Evolutionary conservation across 2,113 vertebrate genomes (phyloP).

Genomic region (Apus apus): DNA sequence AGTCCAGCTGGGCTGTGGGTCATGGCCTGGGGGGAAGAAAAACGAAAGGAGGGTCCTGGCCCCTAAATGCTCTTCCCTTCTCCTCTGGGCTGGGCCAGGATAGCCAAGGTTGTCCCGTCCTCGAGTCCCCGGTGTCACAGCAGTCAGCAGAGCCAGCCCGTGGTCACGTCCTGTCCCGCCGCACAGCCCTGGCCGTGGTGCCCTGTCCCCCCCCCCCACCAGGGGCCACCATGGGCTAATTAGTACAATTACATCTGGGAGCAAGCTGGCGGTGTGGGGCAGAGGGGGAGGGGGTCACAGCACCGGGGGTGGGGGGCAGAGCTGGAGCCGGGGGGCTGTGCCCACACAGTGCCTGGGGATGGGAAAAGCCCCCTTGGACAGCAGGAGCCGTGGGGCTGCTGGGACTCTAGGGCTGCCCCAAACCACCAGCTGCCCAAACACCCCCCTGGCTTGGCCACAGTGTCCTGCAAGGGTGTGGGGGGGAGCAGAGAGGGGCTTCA

Average conservation of each 20-base stretch:
- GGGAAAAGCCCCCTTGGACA: background rate
- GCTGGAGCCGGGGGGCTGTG: background rate
- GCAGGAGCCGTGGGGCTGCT: accelerated
- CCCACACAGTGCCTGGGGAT: background rate
- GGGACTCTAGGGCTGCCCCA: accelerated
- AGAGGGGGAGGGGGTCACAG: background rate
- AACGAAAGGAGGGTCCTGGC: background rate
- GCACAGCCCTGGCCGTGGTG: background rate
- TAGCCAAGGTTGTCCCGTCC: background rate
- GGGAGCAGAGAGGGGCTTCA: background rate
- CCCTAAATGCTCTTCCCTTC: background rate
- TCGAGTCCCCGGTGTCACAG: background rate
- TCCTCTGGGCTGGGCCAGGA: background rate
- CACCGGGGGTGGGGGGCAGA: too few relatives aligned
- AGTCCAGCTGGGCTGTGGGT: background rate
- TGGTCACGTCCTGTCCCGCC: accelerated
- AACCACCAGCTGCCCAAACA: background rate
- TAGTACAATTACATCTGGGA: background rate
- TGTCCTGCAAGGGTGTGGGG: background rate
- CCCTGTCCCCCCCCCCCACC: background rate
- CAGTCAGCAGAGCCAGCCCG: background rate
- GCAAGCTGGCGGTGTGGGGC: background rate
- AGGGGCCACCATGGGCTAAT: background rate
- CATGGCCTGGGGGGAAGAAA: background rate
- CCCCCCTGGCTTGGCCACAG: background rate